These are phyloP conservation scores for Sphaerophoria rueppellii DNA, from an alignment of 2,888 invertebrate genomes.

Conservation along the genomic window DNA sequence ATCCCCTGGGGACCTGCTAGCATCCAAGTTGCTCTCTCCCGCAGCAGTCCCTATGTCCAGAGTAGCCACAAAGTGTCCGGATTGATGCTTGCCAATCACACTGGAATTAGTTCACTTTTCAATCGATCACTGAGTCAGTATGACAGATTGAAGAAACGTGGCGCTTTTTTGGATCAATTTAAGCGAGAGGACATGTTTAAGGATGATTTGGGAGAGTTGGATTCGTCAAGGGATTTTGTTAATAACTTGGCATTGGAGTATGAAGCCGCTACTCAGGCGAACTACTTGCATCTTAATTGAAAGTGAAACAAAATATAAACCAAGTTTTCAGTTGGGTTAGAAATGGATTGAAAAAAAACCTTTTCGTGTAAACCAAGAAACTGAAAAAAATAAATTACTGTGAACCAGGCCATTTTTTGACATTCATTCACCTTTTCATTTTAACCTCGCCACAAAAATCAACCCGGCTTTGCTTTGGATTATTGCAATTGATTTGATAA, in stretches of 20 bases:
- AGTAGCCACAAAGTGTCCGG: conserved; percentile 98
- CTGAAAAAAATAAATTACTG: background rate
- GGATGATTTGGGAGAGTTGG: conserved; percentile 95
- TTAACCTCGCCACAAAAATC: conserved; percentile 8
- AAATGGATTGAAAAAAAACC: background rate
- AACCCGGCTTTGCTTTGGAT: conserved; percentile 8
- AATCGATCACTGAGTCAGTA: conserved; percentile 95
- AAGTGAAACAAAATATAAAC: no score
- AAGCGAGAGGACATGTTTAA: conserved; percentile 97
- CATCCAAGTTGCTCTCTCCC: conserved; percentile 97
- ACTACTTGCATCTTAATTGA: conserved; percentile 88
- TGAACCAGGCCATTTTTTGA: conserved; percentile 3
- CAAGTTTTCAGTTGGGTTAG: no score
- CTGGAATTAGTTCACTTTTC: conserved; percentile 97
- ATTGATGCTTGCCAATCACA: conserved; percentile 99
- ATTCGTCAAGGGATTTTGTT: conserved; percentile 94
- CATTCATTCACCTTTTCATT: background rate
- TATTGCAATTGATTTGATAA: background rate
- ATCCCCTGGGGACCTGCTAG: conserved; percentile 99
- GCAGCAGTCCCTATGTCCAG: conserved; percentile 97
- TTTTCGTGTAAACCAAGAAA: conserved; percentile 1
- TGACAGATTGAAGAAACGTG: conserved; percentile 96
- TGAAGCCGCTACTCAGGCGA: conserved; percentile 94
- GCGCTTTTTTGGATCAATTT: conserved; percentile 98
- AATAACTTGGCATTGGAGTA: conserved; percentile 97